phyloP scores from a whole-genome alignment of 2,113 vertebrate genomes.

The Gopherus flavomarginatus region DNA sequence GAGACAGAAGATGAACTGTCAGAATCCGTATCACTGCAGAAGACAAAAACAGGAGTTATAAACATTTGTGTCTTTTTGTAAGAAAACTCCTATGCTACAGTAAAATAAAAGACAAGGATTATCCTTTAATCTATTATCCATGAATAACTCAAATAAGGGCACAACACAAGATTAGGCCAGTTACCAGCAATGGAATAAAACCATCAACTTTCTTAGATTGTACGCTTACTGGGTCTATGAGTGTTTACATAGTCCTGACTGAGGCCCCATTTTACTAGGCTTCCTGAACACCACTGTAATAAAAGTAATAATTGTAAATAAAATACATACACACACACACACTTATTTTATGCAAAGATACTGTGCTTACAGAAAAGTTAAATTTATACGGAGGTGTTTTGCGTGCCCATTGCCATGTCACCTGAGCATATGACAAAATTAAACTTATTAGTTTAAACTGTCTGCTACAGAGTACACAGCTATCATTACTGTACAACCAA shows the following conservation, averaged over 20 bases:
- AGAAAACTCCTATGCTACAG: neutral
- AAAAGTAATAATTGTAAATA: too few species aligned
- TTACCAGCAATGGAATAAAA: neutral
- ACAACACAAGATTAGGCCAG: neutral
- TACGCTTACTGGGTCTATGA: neutral
- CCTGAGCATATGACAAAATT: neutral
- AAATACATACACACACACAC: too few species aligned
- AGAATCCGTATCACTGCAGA: conserved; percentile 76
- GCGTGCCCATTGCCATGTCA: accelerated
- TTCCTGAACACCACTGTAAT: neutral
- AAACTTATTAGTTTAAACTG: neutral
- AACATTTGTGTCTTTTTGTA: neutral
- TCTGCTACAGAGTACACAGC: neutral
- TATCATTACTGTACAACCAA: neutral
- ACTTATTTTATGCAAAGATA: too few species aligned
- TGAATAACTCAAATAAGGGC: neutral
- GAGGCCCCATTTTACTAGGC: neutral
- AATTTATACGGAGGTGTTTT: too few species aligned
- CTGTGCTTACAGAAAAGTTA: too few species aligned
- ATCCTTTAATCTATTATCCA: neutral
- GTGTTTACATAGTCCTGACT: neutral
- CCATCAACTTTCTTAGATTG: neutral
- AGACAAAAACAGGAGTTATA: neutral
- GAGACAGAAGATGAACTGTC: conserved; percentile 75
- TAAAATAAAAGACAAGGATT: neutral